Evolutionary conservation across 2,113 vertebrate species (phyloP).

Genomic region (Carassius gibelio): DNA sequence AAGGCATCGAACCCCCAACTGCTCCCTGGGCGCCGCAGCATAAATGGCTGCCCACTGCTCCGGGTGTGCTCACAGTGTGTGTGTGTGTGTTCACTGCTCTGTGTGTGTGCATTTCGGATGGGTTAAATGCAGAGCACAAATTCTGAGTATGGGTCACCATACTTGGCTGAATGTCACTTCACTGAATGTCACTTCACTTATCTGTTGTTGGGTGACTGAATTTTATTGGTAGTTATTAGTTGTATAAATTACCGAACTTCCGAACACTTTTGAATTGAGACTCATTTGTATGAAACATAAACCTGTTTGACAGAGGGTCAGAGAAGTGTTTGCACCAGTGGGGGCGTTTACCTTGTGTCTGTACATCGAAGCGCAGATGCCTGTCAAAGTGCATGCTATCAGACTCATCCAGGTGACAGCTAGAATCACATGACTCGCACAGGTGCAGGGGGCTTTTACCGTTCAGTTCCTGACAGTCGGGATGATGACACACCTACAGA

Average conservation of each 20-base stretch:
- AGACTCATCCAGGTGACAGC: conserved; percentile 77
- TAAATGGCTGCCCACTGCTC: too few species aligned
- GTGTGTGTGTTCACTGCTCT: too few species aligned
- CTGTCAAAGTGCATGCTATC: conserved; percentile 86
- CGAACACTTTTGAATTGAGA: background rate
- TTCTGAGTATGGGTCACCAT: too few species aligned
- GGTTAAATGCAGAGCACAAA: too few species aligned
- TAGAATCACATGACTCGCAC: conserved; percentile 87
- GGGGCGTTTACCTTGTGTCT: conserved; percentile 80
- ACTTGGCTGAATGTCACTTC: too few species aligned
- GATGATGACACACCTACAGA: conserved; percentile 88
- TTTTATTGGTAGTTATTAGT: too few species aligned
- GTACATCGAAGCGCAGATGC: conserved; percentile 87
- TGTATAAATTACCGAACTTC: background rate
- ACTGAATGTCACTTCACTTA: background rate
- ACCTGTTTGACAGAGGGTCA: background rate
- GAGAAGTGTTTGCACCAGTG: background rate
- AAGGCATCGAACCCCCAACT: too few species aligned
- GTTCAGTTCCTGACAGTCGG: conserved; percentile 85
- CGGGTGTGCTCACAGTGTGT: too few species aligned
- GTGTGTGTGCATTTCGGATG: too few species aligned
- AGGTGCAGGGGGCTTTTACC: conserved; percentile 81
- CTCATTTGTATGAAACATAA: background rate
- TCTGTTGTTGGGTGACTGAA: background rate
- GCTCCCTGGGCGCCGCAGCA: too few species aligned